phyloP scores from a whole-genome alignment of 2,888 invertebrate genomes.

The Callosobruchus maculatus region DNA sequence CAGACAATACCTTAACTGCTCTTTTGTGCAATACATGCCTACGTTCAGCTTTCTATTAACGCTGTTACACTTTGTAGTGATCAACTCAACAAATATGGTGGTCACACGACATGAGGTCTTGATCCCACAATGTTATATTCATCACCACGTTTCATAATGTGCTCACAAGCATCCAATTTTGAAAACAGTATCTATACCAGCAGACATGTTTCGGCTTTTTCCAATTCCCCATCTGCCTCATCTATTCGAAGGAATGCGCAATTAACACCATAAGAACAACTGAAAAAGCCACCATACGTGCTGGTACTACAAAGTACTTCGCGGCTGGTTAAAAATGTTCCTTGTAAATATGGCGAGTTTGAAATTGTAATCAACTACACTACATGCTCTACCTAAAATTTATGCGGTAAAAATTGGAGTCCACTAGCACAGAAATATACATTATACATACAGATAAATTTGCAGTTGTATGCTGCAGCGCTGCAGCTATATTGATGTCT shows the following conservation, averaged over 20 bases:
- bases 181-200: background rate
- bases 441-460: background rate
- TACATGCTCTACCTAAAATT: background rate
- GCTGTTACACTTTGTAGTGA: background rate
- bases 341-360: background rate
- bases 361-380: background rate
- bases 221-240: background rate
- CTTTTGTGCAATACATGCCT: too few relatives aligned
- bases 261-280: background rate
- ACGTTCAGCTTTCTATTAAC: background rate
- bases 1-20: too few relatives aligned
- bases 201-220: background rate
- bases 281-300: background rate
- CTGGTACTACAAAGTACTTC: background rate
- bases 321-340: background rate
- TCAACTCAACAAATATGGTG: background rate
- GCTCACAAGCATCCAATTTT: background rate
- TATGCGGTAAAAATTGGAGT: background rate
- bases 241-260: background rate
- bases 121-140: background rate
- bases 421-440: background rate
- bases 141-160: background rate
- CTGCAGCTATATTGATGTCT: background rate
- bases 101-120: background rate
- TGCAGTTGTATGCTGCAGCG: background rate